Percentiles rank a stretch among this genome's conserved stretches.
These are phyloP conservation scores for Oryzias woworae DNA, from an alignment of 2,113 vertebrate species.

Conservation along the genomic window DNA sequence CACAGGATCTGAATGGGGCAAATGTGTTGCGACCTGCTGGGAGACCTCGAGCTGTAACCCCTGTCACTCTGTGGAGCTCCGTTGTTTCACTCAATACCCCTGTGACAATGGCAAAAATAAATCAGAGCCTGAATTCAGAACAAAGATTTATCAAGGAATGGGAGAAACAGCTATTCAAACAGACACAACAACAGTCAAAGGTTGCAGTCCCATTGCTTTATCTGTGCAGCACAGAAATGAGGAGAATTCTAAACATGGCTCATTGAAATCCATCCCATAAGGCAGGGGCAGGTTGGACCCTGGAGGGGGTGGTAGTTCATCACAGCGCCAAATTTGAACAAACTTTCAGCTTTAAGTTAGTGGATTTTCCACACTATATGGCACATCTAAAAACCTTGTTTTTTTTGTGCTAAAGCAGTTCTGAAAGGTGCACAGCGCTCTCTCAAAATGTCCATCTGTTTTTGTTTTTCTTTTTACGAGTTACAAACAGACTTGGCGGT, in stretches of 20 bases:
- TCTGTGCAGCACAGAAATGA: conserved; percentile 4
- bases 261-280: no score
- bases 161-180: conserved; percentile 30
- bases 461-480: no score
- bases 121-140: conserved; percentile 50
- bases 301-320: no score
- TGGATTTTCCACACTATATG: no score
- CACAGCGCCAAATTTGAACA: no score
- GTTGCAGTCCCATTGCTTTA: conserved; percentile 36
- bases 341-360: no score
- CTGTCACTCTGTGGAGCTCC: conserved; percentile 33
- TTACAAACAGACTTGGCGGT: no score
- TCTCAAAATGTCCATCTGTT: no score
- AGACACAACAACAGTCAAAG: conserved; percentile 50
- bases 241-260: background rate
- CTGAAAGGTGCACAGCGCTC: no score
- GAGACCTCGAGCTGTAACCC: conserved; percentile 41
- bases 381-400: no score
- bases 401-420: no score
- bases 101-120: conserved; percentile 56
- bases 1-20: conserved; percentile 42
- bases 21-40: conserved; percentile 55
- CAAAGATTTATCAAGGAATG: conserved; percentile 53
- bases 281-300: no score
- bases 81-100: conserved; percentile 47